Evolutionary conservation across 2,888 invertebrate genomes (phyloP).

Genomic region (Myathropa florea): DNA sequence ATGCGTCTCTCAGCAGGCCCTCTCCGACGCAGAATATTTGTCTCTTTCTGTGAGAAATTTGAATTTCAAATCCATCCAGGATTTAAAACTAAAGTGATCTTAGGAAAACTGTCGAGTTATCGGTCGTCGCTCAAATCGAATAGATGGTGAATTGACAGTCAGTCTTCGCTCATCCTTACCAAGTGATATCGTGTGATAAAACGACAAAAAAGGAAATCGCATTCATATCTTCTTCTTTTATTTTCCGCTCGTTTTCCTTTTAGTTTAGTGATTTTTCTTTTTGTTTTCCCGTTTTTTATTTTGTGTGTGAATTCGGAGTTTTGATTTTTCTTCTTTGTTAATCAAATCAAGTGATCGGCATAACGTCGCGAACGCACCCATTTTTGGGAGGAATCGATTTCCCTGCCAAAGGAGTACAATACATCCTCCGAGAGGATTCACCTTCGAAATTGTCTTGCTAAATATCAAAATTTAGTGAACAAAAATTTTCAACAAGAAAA

Average conservation of each 20-base stretch:
- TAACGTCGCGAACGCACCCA: neutral
- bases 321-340: neutral
- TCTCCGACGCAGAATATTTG: neutral
- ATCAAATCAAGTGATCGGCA: neutral
- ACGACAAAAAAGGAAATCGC: slow-evolving; percentile 7
- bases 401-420: neutral
- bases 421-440: neutral
- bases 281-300: too few species aligned
- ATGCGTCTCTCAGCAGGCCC: slow-evolving; percentile 21
- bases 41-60: slow-evolving; percentile 37
- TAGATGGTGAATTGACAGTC: slow-evolving; percentile 50
- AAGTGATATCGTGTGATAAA: slow-evolving; percentile 53
- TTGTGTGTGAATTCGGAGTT: neutral
- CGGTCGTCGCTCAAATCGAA: slow-evolving; percentile 71
- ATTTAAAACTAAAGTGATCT: slow-evolving; percentile 72
- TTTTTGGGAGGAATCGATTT: neutral
- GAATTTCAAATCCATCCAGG: slow-evolving; percentile 60
- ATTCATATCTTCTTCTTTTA: neutral
- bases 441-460: slow-evolving; percentile 16
- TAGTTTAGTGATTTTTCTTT: slow-evolving; percentile 6
- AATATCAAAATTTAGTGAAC: neutral
- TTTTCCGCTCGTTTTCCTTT: neutral
- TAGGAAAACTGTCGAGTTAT: slow-evolving; percentile 70
- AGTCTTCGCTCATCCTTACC: slow-evolving; percentile 15
- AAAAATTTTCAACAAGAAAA: neutral